Conservation (phyloP, 2,797 vertebrate genomes). For the Sitta carolinensis region DNA sequence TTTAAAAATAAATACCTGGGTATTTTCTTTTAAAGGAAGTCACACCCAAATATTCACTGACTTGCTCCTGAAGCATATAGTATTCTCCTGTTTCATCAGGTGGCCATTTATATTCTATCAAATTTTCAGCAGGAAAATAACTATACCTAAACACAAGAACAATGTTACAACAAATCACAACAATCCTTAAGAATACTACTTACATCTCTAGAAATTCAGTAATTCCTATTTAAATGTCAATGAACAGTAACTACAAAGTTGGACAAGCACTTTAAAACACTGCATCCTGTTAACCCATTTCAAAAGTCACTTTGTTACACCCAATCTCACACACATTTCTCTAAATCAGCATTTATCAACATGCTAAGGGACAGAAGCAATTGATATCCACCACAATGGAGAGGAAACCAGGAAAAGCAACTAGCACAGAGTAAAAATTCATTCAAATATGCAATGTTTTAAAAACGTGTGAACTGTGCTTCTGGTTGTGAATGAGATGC, state of each 20-base stretch:
- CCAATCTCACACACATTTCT: background rate
- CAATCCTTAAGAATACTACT: background rate
- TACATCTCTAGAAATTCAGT: background rate
- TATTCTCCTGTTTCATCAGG: constrained; percentile 96
- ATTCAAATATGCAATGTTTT: background rate
- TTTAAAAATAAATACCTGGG: constrained; percentile 84
- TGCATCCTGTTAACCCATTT: background rate
- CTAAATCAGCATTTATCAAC: background rate
- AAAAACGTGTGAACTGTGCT: background rate
- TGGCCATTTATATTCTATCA: constrained; percentile 99
- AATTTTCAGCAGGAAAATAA: constrained; percentile 97
- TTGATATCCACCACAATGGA: fast-evolving
- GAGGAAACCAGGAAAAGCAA: background rate
- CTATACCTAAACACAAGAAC: constrained; percentile 80
- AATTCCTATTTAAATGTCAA: background rate
- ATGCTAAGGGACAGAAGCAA: background rate
- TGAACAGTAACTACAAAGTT: background rate
- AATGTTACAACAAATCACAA: background rate
- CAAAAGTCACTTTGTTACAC: background rate
- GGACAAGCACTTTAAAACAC: background rate
- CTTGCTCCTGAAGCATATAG: constrained; percentile 98
- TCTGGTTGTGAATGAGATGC: background rate
- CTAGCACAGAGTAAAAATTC: background rate
- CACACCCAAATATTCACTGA: constrained; percentile 97
- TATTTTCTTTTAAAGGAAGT: constrained; percentile 99